phyloP scores from a whole-genome alignment of 2,888 invertebrate species.

The Aphodius sticticus region DNA sequence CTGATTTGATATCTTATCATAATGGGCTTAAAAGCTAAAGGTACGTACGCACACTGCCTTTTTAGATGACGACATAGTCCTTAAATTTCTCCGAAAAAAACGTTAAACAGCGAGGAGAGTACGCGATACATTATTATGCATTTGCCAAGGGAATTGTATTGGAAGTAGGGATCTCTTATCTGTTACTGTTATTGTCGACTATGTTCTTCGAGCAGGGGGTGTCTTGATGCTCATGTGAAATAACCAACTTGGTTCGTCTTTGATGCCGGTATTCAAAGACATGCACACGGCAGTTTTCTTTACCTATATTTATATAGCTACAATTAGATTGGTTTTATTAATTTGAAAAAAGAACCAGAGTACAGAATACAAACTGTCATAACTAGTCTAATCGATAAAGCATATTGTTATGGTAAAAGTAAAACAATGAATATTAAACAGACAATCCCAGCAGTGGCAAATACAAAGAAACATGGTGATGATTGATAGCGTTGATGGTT shows the following conservation, averaged over 20 bases:
- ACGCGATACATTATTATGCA: neutral
- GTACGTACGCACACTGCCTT: no score
- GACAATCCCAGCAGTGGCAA: neutral
- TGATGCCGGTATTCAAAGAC: neutral
- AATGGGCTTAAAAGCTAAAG: neutral
- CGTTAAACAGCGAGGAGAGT: neutral
- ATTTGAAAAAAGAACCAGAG: no score
- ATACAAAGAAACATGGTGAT: slow-evolving; percentile 26
- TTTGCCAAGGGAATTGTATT: neutral
- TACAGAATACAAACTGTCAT: neutral
- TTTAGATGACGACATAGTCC: no score
- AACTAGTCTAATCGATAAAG: neutral
- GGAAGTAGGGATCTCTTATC: neutral
- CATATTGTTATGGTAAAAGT: neutral
- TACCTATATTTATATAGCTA: no score
- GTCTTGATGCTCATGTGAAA: neutral
- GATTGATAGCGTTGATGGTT: slow-evolving; percentile 24
- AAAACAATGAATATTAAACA: neutral
- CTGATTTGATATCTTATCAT: neutral
- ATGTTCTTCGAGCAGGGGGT: neutral
- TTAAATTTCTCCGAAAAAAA: neutral
- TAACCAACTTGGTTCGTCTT: neutral
- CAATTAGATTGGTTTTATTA: no score
- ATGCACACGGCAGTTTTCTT: neutral
- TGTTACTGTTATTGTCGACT: neutral